phyloP scores from a whole-genome alignment of 2,113 vertebrate species.

The Siphamia tubifer region DNA sequence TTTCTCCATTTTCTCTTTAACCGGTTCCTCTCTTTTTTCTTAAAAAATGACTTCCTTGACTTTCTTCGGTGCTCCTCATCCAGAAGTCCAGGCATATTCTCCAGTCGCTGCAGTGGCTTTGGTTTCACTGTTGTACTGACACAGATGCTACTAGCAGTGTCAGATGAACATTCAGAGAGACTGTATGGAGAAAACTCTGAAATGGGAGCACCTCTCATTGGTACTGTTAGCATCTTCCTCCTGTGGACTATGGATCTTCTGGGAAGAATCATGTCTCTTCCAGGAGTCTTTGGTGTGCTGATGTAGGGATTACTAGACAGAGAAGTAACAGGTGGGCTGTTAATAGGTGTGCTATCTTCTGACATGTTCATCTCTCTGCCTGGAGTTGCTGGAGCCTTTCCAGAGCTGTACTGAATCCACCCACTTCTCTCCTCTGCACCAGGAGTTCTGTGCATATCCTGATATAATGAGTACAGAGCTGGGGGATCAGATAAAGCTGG shows the following conservation, averaged over 20 bases:
- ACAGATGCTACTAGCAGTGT: not conserved
- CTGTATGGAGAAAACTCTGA: constrained; percentile 31
- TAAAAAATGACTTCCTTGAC: constrained; percentile 35
- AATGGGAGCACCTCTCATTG: constrained; percentile 12
- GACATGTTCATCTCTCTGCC: constrained; percentile 79
- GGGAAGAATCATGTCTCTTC: constrained; percentile 88
- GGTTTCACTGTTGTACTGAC: constrained; percentile 8
- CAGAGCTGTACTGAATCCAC: constrained; percentile 76
- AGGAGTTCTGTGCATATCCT: constrained; percentile 88
- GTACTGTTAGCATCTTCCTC: constrained; percentile 22
- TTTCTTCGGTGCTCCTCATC: constrained; percentile 38
- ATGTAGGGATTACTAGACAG: constrained; percentile 80
- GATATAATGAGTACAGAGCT: constrained; percentile 72
- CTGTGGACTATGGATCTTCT: constrained; percentile 33
- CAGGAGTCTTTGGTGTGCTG: constrained; percentile 92
- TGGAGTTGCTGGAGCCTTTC: constrained; percentile 83
- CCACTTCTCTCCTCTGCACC: constrained; percentile 74
- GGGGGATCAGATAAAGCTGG: constrained; percentile 16
- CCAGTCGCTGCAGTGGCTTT: constrained; percentile 80
- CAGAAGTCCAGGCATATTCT: constrained; percentile 85
- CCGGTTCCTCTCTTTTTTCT: constrained; percentile 81
- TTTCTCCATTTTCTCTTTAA: constrained; percentile 75
- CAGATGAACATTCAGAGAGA: constrained; percentile 38
- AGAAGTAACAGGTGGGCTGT: constrained; percentile 83
- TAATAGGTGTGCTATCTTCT: constrained; percentile 77